Percentiles rank a stretch among this genome's conserved stretches.
Evolutionary conservation across 2,113 vertebrate genomes (phyloP).

Genomic region (Cyprinus carpio): DNA sequence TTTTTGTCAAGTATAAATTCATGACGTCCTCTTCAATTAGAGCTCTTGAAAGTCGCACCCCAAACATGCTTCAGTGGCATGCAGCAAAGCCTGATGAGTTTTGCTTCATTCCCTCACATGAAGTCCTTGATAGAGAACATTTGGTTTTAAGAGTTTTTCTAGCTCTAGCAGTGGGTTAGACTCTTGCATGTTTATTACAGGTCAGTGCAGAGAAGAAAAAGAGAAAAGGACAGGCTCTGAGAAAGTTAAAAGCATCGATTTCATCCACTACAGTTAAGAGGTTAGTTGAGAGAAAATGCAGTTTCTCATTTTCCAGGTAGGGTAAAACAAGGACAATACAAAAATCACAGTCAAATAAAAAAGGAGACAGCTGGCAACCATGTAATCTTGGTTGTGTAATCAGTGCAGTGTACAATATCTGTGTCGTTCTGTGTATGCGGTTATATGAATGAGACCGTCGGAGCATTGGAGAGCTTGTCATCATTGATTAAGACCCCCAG

Average conservation of each 20-base stretch:
- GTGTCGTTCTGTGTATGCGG: constrained; percentile 46
- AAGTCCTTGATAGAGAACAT: constrained; percentile 69
- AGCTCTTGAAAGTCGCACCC: constrained; percentile 70
- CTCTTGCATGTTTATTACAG: constrained; percentile 74
- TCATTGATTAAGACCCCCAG: constrained; percentile 64
- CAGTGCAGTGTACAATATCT: constrained; percentile 50
- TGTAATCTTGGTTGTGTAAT: constrained; percentile 52
- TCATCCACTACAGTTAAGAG: constrained; percentile 77
- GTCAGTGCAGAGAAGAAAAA: constrained; percentile 70
- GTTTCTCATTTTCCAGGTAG: constrained; percentile 76
- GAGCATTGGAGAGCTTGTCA: constrained; percentile 65
- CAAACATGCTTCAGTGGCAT: constrained; percentile 81
- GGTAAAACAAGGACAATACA: constrained; percentile 73
- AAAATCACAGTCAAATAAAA: constrained; percentile 74
- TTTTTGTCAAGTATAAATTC: constrained; percentile 50
- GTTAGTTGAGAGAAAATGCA: constrained; percentile 81
- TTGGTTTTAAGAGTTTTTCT: constrained; percentile 64
- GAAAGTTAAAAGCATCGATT: constrained; percentile 67
- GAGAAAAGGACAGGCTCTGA: constrained; percentile 63
- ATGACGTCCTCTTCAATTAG: constrained; percentile 69
- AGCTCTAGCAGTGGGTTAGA: constrained; percentile 78
- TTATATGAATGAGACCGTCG: constrained; percentile 56
- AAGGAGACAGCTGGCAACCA: constrained; percentile 58
- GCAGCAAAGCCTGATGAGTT: constrained; percentile 78
- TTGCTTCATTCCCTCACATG: constrained; percentile 70